Base-by-base conservation (phyloP, 2,888 invertebrate species). In the Apodemia hepburni region DNA sequence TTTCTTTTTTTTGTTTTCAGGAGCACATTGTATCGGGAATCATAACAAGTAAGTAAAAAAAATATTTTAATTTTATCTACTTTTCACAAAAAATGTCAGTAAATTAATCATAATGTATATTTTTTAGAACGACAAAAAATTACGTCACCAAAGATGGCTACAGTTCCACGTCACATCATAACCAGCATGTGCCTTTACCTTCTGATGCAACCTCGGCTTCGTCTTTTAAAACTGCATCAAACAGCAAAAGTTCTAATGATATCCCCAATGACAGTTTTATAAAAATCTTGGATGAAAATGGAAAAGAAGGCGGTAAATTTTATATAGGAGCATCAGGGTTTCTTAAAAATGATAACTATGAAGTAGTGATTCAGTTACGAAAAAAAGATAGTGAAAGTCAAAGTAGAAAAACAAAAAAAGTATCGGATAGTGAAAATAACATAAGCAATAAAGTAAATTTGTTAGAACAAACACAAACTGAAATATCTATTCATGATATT, bases 331-430 rank as follows among this genome's bases (percentile, higher is more conserved):
- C 88, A 27, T 80, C 84, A 7, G 86, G 84, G 4, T 78, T 85
- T 18, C 73, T 90, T 8, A 84, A 83, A 72, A 78, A 87, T 66
- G 80, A 87, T 61, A 83, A 79, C 18, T 91, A 89, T 67, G 91
- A 91, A 82, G 86, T 91, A 12, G 74, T 90, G 9, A 87, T 91
- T 71, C 89, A 90, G 66, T 74, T 91, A 8, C 80, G 83, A 61
- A 91, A 89, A 65, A 90, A 87, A 71, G 84, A 80, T 29, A 66
- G 57, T 8, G 67, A 69, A 61, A 71, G 64, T 35, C 35, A 8
- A 12, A 29, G 17, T 18, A 45, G 9, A 18, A 58, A 38, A 6
- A 29, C n/a, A 12, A 42, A 51, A 58, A 42, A 12, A 12, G 15
- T 54, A 27, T 54, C 12, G 15, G 42, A 42, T 11, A 27, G 12